Conservation (phyloP, 2,888 invertebrate genomes). For the Strigamia crassipes region DNA sequence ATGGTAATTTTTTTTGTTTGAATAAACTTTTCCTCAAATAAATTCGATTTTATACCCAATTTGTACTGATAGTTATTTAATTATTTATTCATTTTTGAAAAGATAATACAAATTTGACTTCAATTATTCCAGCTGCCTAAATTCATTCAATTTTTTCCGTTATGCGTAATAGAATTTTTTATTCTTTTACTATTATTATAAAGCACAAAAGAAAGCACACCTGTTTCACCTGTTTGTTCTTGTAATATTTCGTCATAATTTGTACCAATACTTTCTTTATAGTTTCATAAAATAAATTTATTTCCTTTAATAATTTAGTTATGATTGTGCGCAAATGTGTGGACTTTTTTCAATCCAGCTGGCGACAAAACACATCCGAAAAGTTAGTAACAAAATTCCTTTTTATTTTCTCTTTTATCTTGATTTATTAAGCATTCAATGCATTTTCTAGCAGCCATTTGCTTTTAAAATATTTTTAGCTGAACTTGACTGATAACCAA, state of each 20-base stretch:
- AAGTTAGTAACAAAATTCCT: background rate
- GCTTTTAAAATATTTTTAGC: too few relatives aligned
- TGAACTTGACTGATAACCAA: too few relatives aligned
- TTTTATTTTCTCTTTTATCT: background rate
- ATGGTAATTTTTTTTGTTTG: too few relatives aligned
- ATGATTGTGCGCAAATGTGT: constrained; percentile 5
- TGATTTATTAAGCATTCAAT: too few relatives aligned
- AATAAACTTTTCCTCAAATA: too few relatives aligned
- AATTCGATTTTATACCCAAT: too few relatives aligned
- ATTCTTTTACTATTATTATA: background rate
- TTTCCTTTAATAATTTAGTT: background rate
- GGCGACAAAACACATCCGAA: background rate
- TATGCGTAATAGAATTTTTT: background rate
- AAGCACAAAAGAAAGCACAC: background rate
- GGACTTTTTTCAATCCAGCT: background rate
- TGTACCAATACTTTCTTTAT: constrained; percentile 9
- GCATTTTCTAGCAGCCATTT: too few relatives aligned
- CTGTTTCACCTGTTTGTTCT: constrained; percentile 21
- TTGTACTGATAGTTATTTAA: too few relatives aligned
- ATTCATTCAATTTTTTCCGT: background rate
- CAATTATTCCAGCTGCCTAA: too few relatives aligned
- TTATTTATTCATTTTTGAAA: too few relatives aligned
- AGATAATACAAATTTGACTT: too few relatives aligned
- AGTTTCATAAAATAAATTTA: background rate
- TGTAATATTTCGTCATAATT: background rate